phyloP scores from a whole-genome alignment of 1,140 invertebrate genomes.

The Melitaea cinxia region DNA sequence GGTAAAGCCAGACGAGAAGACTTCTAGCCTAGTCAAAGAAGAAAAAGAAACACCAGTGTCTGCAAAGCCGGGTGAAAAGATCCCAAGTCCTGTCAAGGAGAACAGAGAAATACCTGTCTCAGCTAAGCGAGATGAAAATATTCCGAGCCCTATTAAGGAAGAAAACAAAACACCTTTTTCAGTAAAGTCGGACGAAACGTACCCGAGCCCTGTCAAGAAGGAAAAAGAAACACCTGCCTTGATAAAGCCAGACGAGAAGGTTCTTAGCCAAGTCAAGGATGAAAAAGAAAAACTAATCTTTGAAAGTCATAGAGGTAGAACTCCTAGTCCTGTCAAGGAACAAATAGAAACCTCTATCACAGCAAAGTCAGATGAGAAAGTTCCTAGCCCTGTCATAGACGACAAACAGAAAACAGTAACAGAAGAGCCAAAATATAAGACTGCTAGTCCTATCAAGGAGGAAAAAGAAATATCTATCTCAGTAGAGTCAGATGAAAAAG shows the following conservation, averaged over 20 bases:
- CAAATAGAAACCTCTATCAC: too few species aligned
- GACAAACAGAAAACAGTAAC: neutral
- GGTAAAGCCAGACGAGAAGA: constrained; percentile 8
- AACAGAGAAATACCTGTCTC: neutral
- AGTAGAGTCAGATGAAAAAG: neutral
- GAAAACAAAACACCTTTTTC: neutral
- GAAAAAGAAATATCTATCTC: too few species aligned
- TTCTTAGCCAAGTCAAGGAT: constrained; percentile 1
- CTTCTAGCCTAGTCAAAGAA: neutral
- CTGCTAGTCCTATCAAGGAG: too few species aligned
- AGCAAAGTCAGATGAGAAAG: constrained; percentile 12
- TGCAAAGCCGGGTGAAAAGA: too few species aligned
- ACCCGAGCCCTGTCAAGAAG: neutral
- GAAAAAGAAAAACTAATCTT: neutral
- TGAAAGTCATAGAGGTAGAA: too few species aligned
- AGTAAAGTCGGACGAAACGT: too few species aligned
- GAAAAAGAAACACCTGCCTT: too few species aligned
- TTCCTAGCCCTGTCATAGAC: constrained; percentile 10
- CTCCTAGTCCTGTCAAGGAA: too few species aligned
- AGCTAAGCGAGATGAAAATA: neutral
- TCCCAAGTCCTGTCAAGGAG: neutral
- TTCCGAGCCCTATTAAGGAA: constrained; percentile 5
- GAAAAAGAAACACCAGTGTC: too few species aligned
- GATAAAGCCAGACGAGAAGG: neutral
- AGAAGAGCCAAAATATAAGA: constrained; percentile 7